Base-by-base conservation (phyloP, 2,888 invertebrate species). In the Lasioglossum figueresi region DNA sequence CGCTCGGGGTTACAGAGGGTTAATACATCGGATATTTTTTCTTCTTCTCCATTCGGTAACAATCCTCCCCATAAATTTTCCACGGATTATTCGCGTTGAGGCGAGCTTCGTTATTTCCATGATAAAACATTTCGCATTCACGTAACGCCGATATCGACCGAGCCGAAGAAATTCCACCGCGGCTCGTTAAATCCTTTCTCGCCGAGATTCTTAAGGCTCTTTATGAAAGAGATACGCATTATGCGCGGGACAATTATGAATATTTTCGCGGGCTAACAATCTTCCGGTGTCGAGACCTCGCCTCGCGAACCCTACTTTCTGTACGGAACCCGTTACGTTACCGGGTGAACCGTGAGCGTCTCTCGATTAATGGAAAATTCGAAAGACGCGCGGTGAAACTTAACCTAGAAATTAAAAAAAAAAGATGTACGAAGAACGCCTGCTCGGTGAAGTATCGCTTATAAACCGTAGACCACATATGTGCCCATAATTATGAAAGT, bases 131-230 rank as follows among this genome's bases (percentile, higher is more conserved):
- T 43, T 48, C 14, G 52, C 27, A 43, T 71, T 75, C 63, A 14
- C 37, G 27, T n/a, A 37, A 12, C 48, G 37, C 66, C 34, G 48
- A 66, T 63, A 80, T 84, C 72, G 70, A 23, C 31, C 45, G 34
- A 34, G 16, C 10, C 23, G 48, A 76, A 81, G 73, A 79, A 83
- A 76, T 79, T 70, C 75, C 73, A 48, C 70, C 70, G 31, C 27
- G 76, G 63, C 76, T 80, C 85, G 76, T 79, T 86, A 82, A 52
- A 82, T 72, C 76, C 81, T 82, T 79, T 72, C 73, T 73, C 76
- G 73, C n/a, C 76, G 80, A 68, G 80, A 78, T 85, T 85, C 84
- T 80, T 63, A 84, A 85, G 52, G n/a, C 75, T 80, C 74, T 37
- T 34, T 68, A 70, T 78, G 68, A 70, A 71, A 77, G 76, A 59